phyloP scores from a whole-genome alignment of 2,113 vertebrate genomes.

The Varanus salvator region DNA sequence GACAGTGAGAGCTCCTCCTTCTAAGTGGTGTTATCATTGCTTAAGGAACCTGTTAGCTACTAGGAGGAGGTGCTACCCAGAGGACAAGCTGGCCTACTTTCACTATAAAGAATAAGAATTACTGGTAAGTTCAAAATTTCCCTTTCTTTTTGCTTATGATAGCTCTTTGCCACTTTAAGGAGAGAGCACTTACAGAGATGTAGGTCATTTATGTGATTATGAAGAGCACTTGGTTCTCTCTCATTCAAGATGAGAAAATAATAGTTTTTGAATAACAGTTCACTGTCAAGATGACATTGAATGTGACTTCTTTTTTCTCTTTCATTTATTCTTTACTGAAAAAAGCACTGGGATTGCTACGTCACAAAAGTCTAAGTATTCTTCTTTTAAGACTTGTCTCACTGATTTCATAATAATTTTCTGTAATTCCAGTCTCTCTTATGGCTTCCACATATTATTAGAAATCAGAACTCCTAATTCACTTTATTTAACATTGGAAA shows the following conservation, averaged over 20 bases:
- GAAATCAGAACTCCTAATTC: slow-evolving; percentile 62
- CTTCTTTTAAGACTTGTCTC: slow-evolving; percentile 56
- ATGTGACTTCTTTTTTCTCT: slow-evolving; percentile 63
- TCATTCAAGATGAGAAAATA: slow-evolving; percentile 73
- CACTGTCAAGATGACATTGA: slow-evolving; percentile 70
- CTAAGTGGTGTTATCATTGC: neutral
- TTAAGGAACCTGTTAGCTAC: neutral
- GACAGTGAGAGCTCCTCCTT: neutral
- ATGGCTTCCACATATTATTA: slow-evolving; percentile 57
- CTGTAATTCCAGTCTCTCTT: slow-evolving; percentile 41
- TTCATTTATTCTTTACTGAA: slow-evolving; percentile 27
- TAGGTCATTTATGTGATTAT: slow-evolving; percentile 75
- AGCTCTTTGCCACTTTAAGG: slow-evolving; percentile 76
- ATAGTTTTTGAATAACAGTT: slow-evolving; percentile 74
- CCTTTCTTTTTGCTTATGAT: slow-evolving; percentile 51
- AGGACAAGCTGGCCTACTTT: neutral
- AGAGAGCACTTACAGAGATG: slow-evolving; percentile 73
- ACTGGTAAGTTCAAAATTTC: neutral
- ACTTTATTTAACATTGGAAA: slow-evolving; percentile 40
- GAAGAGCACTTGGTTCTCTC: slow-evolving; percentile 77
- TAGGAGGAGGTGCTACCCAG: neutral
- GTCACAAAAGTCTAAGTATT: slow-evolving; percentile 52
- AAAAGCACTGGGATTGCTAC: slow-evolving; percentile 43
- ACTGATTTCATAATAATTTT: slow-evolving; percentile 50
- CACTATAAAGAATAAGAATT: neutral